A percentile compares a stretch with the other conserved stretches of the same genome.
phyloP scores from a whole-genome alignment of 2,113 vertebrate species.

The Calyptommatus sinebrachiatus region DNA sequence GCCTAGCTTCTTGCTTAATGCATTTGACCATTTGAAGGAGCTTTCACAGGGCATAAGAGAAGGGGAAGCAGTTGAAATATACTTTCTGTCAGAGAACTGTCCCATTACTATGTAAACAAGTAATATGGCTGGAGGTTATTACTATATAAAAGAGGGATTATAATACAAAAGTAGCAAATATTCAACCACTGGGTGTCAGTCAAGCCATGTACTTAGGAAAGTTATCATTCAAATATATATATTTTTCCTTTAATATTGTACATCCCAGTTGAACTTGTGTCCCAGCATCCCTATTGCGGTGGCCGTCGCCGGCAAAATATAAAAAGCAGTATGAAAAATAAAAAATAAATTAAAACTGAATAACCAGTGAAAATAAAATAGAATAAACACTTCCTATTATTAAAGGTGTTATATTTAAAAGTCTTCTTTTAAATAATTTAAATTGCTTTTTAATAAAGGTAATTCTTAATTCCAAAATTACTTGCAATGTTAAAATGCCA shows the following conservation, averaged over 20 bases:
- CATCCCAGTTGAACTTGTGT: too few species aligned
- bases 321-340: neutral
- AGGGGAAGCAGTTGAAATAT: too few species aligned
- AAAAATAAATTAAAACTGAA: constrained; percentile 17
- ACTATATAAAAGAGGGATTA: neutral
- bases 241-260: neutral
- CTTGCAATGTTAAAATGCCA: constrained; percentile 1
- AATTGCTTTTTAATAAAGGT: neutral
- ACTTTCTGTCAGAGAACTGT: neutral
- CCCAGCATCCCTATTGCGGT: too few species aligned
- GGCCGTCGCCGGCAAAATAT: too few species aligned
- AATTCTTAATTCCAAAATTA: neutral
- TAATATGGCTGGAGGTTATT: neutral
- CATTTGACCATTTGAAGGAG: too few species aligned
- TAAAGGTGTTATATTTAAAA: neutral
- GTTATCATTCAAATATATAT: neutral
- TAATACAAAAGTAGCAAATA: neutral
- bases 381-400: constrained; percentile 3
- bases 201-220: neutral
- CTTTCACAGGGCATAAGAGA: too few species aligned
- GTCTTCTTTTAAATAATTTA: neutral
- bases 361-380: constrained; percentile 16
- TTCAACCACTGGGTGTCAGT: neutral
- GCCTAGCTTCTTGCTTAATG: too few species aligned
- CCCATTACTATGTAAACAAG: neutral